Conservation (phyloP, 2,113 vertebrate genomes). For the Cacatua alba region DNA sequence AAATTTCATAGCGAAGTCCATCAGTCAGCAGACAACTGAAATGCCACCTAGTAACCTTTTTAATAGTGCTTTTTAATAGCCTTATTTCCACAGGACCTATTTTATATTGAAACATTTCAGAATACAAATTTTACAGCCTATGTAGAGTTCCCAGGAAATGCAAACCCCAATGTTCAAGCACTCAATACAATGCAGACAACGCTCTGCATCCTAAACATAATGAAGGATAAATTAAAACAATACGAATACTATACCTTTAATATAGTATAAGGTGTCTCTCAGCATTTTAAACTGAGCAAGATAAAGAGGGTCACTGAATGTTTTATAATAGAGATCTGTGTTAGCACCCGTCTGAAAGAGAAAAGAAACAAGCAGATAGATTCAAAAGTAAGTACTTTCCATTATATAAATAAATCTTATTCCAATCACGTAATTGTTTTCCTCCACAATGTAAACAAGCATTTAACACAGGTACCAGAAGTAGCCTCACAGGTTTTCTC, state of each 20-base stretch:
- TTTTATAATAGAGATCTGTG: conserved; percentile 84
- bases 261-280: conserved; percentile 91
- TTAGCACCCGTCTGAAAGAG: conserved; percentile 79
- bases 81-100: background rate
- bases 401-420: background rate
- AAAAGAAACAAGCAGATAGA: background rate
- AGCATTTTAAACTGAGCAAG: conserved; percentile 98
- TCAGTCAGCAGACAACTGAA: background rate
- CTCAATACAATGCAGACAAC: background rate
- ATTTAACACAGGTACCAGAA: background rate
- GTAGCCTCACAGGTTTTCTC: background rate
- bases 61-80: background rate
- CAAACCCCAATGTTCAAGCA: background rate
- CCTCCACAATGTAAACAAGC: background rate
- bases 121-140: background rate
- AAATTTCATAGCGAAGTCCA: background rate
- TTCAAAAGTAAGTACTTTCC: background rate
- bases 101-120: background rate
- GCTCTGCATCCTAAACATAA: background rate
- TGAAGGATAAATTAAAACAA: background rate
- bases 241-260: conserved; percentile 82
- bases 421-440: background rate
- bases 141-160: background rate
- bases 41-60: background rate
- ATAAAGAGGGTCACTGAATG: conserved; percentile 92